These are phyloP conservation scores for Tenthredo scrophulariae DNA, from an alignment of 2,888 invertebrate genomes.

Conservation along the genomic window DNA sequence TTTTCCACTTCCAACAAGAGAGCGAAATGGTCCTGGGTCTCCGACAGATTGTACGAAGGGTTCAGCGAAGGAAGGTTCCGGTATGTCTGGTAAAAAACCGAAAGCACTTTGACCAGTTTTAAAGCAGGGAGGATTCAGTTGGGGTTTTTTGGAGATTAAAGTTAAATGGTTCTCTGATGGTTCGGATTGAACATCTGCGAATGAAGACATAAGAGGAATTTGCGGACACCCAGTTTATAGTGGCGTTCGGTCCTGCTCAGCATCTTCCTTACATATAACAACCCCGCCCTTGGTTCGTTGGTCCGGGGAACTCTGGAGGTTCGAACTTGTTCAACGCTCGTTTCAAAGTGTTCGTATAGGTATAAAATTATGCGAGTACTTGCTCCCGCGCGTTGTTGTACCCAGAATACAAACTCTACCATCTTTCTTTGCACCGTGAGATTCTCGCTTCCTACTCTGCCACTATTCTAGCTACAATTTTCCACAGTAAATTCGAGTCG, in stretches of 20 bases:
- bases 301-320: constrained; percentile 35
- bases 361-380: constrained; percentile 24
- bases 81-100: neutral
- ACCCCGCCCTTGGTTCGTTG: constrained; percentile 50
- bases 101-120: neutral
- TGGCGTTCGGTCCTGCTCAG: neutral
- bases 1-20: neutral
- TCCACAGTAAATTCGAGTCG: neutral
- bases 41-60: neutral
- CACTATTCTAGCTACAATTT: neutral
- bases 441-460: constrained; percentile 6
- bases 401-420: constrained; percentile 11
- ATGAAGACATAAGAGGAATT: neutral
- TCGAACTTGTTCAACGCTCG: constrained; percentile 33
- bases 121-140: neutral
- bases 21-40: neutral
- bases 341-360: constrained; percentile 17
- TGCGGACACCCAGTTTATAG: constrained; percentile 43
- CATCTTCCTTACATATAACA: constrained; percentile 44
- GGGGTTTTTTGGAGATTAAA: neutral
- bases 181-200: neutral
- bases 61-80: neutral
- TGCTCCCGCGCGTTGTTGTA: neutral
- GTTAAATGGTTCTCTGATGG: neutral
- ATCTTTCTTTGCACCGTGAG: constrained; percentile 23